These are phyloP conservation scores for Cyaniris semiargus DNA, from an alignment of 2,888 invertebrate genomes.

Conservation along the genomic window DNA sequence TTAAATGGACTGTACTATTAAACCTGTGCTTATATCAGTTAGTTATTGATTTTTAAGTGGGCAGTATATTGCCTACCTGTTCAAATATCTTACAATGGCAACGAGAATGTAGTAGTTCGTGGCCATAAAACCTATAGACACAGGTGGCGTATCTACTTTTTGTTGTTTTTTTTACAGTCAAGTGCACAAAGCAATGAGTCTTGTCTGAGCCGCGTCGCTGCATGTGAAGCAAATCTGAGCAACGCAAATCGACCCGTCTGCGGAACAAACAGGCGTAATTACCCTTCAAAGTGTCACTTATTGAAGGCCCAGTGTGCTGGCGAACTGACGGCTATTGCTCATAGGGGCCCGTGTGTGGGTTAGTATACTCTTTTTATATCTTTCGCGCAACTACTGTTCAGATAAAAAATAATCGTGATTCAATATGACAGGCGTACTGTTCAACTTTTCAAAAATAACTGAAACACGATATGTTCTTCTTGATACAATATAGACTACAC, in stretches of 20 bases:
- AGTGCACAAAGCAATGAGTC: conserved; percentile 49
- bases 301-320: conserved; percentile 88
- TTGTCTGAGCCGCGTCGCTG: conserved; percentile 61
- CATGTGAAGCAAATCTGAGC: conserved; percentile 65
- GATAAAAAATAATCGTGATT: neutral
- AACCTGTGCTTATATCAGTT: too few species aligned
- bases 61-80: neutral
- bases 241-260: conserved; percentile 82
- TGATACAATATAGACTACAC: too few species aligned
- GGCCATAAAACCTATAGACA: conserved; percentile 23
- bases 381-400: conserved; percentile 23
- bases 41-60: neutral
- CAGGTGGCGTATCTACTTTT: conserved; percentile 24
- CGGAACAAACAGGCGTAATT: conserved; percentile 90
- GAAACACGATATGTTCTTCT: neutral
- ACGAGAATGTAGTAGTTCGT: conserved; percentile 3
- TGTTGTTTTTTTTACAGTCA: conserved; percentile 43
- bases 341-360: conserved; percentile 88
- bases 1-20: too few species aligned
- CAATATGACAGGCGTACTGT: neutral
- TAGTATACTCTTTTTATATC: conserved; percentile 48
- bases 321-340: conserved; percentile 85
- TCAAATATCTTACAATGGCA: conserved; percentile 1
- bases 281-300: conserved; percentile 89
- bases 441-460: neutral